These are phyloP conservation scores for Oligia strigilis DNA, from an alignment of 2,888 invertebrate species.

Conservation along the genomic window DNA sequence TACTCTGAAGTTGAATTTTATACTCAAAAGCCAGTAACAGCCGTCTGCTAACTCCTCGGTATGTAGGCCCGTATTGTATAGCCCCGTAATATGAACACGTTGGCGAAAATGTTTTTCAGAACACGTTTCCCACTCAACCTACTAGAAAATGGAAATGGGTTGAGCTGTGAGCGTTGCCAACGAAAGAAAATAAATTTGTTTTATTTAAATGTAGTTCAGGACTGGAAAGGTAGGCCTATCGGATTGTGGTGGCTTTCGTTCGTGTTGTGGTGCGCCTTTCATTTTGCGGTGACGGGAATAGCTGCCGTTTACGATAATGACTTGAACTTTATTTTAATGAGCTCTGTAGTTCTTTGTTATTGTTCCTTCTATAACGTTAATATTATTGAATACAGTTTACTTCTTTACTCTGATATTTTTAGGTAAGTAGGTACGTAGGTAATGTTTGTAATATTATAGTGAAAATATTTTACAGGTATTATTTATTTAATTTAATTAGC, in stretches of 20 bases:
- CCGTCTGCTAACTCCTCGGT: slow-evolving; percentile 39
- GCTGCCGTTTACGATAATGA: slow-evolving; percentile 26
- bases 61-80: slow-evolving; percentile 46
- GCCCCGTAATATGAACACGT: slow-evolving; percentile 50
- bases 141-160: slow-evolving; percentile 55
- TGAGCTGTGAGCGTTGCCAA: slow-evolving; percentile 38
- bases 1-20: slow-evolving; percentile 47
- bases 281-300: slow-evolving; percentile 21
- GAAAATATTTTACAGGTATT: neutral
- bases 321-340: slow-evolving; percentile 39
- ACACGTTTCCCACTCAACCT: slow-evolving; percentile 54
- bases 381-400: neutral
- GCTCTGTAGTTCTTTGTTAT: slow-evolving; percentile 15
- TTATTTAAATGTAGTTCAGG: slow-evolving; percentile 58
- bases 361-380: neutral
- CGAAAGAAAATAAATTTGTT: slow-evolving; percentile 54
- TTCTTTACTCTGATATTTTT: neutral
- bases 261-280: slow-evolving; percentile 31
- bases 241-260: slow-evolving; percentile 42
- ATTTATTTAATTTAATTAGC: neutral
- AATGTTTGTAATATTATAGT: too few species aligned
- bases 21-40: slow-evolving; percentile 32
- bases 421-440: neutral
- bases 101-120: slow-evolving; percentile 57
- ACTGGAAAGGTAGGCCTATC: slow-evolving; percentile 33